Percentiles rank a stretch among this genome's conserved stretches.
Evolutionary conservation across 2,797 vertebrate species (phyloP).

Genomic region (Denticeps clupeoides): DNA sequence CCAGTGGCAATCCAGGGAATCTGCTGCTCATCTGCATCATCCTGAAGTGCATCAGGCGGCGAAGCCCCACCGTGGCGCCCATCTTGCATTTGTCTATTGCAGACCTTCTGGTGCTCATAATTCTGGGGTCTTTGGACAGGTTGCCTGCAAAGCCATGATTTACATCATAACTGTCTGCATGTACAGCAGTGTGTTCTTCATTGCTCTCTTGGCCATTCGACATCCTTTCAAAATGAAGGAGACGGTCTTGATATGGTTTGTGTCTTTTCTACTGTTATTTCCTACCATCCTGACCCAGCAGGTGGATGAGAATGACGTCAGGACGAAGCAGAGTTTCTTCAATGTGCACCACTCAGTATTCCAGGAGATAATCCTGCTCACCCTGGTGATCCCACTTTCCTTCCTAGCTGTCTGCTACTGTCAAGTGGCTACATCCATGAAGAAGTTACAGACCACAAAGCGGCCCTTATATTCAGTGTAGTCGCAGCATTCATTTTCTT

Average conservation of each 20-base stretch:
- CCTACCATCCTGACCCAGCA: conserved; percentile 38
- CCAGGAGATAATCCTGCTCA: conserved; percentile 31
- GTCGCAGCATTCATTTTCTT: conserved; percentile 48
- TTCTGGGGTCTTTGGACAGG: conserved; percentile 69
- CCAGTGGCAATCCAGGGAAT: conserved; percentile 60
- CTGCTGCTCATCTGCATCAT: conserved; percentile 76
- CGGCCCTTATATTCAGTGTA: conserved; percentile 37
- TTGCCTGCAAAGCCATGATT: conserved; percentile 58
- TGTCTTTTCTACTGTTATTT: conserved; percentile 43
- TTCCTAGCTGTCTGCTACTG: conserved; percentile 46
- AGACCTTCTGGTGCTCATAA: conserved; percentile 72
- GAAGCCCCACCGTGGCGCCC: conserved; percentile 67
- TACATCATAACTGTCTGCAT: conserved; percentile 69
- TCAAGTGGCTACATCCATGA: conserved; percentile 39
- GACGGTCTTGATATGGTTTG: conserved; percentile 39
- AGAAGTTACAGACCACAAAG: conserved; percentile 28
- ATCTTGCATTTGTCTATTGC: conserved; percentile 72
- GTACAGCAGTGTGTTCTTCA: conserved; percentile 77
- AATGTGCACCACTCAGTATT: conserved; percentile 27
- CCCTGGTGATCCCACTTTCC: conserved; percentile 48
- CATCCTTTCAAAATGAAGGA: conserved; percentile 41
- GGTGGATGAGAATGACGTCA: background rate
- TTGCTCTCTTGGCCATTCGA: conserved; percentile 57
- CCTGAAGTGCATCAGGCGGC: conserved; percentile 56
- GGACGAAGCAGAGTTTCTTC: conserved; percentile 21